Evolutionary conservation across 1,140 invertebrate species (phyloP), one percentile per base, ranked within the genome.

Genomic region (Papilio xuthus): DNA sequence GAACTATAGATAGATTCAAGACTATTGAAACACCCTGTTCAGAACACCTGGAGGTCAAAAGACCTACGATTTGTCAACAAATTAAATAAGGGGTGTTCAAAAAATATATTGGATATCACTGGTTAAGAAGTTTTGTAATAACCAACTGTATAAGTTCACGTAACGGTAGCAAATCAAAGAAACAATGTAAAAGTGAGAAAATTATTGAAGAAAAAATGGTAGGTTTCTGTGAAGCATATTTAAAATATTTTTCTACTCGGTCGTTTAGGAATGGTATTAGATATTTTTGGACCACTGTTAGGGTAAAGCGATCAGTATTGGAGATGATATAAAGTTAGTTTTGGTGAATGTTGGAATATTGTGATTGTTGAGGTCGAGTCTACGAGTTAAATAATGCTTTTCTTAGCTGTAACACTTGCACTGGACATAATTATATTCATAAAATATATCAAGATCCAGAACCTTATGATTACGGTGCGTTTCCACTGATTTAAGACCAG

Each of bases 241-340:
- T 86, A 87, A 92, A 88, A 88, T 93, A 93, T 93, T 93, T 93
- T 93, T 93, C 92, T 93, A 93, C 91, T 92, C 86, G 89, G 88
- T 93, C 89, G 89, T 93, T 91, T 92, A 93, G 92, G 90, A 82
- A 92, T 86, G 90, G 90, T 91, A 90, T 91, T 94, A 93, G 91
- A 93, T 94, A 94, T 94, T 94, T 94, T 94, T 94, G 92, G 92
- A 94, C 91, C 92, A 94, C 92, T 94, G 90, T 94, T 94, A 90
- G 88, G 89, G 88, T 88, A 42, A 87, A 87, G 85, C 86, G 86
- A 93, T 89, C 90, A 93, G 90, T 93, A 93, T 92, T 92, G 88
- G 85, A 80, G 82, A 83, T 83, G 88, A 85, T 83, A 86, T 86
- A 56, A 75, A 12, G 85, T 88, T 91, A 91, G 89, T 88, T 89